Conservation (phyloP, 2,113 vertebrate genomes). For the Hippocampus zosterae region DNA sequence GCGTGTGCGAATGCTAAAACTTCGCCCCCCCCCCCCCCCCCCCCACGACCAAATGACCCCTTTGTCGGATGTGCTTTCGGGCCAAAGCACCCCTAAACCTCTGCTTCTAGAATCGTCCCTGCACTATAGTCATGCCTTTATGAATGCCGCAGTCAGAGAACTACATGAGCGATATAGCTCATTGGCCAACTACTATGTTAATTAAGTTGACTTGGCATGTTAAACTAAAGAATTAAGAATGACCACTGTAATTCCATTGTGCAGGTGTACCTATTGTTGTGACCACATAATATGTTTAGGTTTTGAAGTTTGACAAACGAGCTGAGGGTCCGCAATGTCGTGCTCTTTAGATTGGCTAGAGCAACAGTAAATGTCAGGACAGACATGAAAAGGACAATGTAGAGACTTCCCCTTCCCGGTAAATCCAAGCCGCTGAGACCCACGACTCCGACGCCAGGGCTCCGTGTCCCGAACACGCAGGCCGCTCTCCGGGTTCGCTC, state of each 20-base stretch:
- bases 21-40: too few species aligned
- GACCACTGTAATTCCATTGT: background rate
- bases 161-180: too few species aligned
- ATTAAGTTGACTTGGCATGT: background rate
- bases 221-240: background rate
- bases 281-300: background rate
- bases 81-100: too few species aligned
- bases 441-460: background rate
- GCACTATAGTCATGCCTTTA: too few species aligned
- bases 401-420: background rate
- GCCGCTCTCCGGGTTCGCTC: background rate
- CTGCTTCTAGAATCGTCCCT: too few species aligned
- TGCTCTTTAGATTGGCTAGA: background rate
- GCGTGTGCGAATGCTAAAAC: too few species aligned
- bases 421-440: background rate
- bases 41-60: too few species aligned
- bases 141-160: too few species aligned
- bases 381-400: background rate
- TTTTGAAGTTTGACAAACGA: background rate
- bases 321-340: background rate
- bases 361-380: background rate
- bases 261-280: background rate
- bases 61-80: too few species aligned
- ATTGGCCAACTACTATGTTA: too few species aligned
- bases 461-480: background rate